Evolutionary conservation across 1,140 invertebrate genomes (phyloP), one percentile per base, ranked within the genome.

Genomic region (Zaprionus camerounensis): DNA sequence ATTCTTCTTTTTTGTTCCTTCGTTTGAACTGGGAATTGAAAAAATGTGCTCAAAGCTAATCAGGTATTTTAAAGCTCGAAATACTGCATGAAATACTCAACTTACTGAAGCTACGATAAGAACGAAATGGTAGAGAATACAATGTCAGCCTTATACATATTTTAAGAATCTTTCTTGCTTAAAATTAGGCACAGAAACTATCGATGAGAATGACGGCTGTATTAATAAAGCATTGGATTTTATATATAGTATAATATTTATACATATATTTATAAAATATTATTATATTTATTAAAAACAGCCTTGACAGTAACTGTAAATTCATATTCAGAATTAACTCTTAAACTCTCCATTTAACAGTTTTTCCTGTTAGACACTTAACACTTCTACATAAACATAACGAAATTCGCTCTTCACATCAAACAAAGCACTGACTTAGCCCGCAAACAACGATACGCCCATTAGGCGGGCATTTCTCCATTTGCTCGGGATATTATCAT

Each of bases 361-460:
- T 41, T 15, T 15, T 41, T n/a, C 2, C 15, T 2, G 31, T 34
- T 46, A 46, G 41, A 2, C n/a, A 41, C 15, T n/a, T 41, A 41
- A n/a, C n/a, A 41, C 1, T 41, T 5, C 17, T 22, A 7, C 46
- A 49, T 49, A 49, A 49, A 24, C 20, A 20, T 24, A 24, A 51
- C 17, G 9, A 24, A 22, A 51, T 51, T 22, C 12, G 3, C 20
- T 51, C 41, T 17, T 22, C 20, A 51, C 3, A 51, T 24, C 20
- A 3, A 7, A 51, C 12, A 51, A 24, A 51, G 46, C 11, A 3
- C 20, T 5, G 11, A 11, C 11, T 24, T 5, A 24, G 46, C 46
- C 20, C 12, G 46, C 46, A 22, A 51, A 51, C 46, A 51, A 51
- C 46, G 46, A 13, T 51, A 51, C 46, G 46, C 46, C 46, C 46